A percentile compares a stretch with the other conserved stretches of the same genome.
phyloP scores from a whole-genome alignment of 2,113 vertebrate genomes.

The Clupea harengus region DNA sequence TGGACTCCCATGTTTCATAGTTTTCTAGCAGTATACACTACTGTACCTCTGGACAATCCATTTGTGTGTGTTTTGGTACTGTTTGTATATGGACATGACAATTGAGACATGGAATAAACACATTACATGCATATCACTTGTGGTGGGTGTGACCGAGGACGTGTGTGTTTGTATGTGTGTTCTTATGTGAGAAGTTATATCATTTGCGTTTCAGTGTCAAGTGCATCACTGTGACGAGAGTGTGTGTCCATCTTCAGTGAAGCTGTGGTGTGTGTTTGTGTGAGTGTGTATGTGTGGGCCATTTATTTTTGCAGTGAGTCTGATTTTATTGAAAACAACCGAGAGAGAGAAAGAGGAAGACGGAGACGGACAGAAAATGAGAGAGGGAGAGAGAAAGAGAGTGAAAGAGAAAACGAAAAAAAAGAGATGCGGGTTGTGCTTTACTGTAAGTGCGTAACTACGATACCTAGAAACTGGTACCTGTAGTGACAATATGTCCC shows the following conservation, averaged over 20 bases:
- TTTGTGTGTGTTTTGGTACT: too few species aligned
- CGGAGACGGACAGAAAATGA: background rate
- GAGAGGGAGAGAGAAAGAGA: background rate
- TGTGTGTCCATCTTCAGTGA: background rate
- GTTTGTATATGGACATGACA: too few species aligned
- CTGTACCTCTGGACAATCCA: too few species aligned
- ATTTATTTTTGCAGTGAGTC: background rate
- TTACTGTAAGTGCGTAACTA: background rate
- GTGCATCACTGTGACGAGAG: background rate
- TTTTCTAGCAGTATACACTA: too few species aligned
- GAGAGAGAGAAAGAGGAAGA: background rate
- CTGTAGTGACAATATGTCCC: background rate
- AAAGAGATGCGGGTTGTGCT: background rate
- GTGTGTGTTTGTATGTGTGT: background rate
- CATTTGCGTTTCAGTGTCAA: background rate
- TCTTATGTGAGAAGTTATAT: background rate
- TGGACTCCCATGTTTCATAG: too few species aligned
- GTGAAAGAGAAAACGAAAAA: background rate
- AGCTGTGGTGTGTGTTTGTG: background rate
- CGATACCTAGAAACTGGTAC: background rate
- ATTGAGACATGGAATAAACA: too few species aligned
- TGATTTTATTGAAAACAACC: background rate
- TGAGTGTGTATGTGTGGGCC: background rate
- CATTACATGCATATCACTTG: background rate
- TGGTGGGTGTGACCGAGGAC: background rate